Base-by-base conservation (phyloP, 2,888 invertebrate genomes). In the Idaea straminata region DNA sequence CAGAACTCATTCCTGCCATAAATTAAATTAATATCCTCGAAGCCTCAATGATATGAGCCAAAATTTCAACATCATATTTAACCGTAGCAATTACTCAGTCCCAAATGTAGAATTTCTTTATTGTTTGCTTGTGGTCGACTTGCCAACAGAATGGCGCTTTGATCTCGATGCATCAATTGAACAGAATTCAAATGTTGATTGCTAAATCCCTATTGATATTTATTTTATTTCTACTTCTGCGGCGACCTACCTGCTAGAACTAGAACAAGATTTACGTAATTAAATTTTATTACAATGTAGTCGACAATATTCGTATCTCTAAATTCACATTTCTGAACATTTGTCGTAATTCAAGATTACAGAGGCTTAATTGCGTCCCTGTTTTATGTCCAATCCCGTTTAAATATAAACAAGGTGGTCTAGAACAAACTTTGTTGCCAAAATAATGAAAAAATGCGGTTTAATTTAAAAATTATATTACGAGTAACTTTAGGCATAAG, bases 141-240 rank as follows among this genome's bases (percentile, higher is more conserved):
- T 83, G 82, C 83, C 83, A 84, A 83, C 81, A 81, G 74, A 77
- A 75, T 73, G 75, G 72, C 75, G 75, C 91, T 91, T 90, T 90
- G 89, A 90, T 90, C 86, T 88, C 73, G 61, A 67, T 77, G 74
- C 79, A 78, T 80, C 82, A 83, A 82, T 83, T 78, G 78, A 80
- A 80, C 79, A 79, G 77, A 82, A 78, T 81, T 77, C 74, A 78
- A 82, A 76, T 74, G 67, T 72, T 74, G 75, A 74, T 77, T 77
- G 70, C 73, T 72, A 82, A 85, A 88, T 85, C 84, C 81, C 74
- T 68, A 73, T 77, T 84, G 88, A 90, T 85, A 85, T 84, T 84
- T 47, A 47, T 47, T 89, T 87, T 84, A 85, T 82, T 75, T 72
- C 13, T 61, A 61, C 36, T 59, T 35, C 36, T 71, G 71, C 69